Evolutionary conservation across 2,113 vertebrate species (phyloP), one percentile per base, ranked within the genome.

Genomic region (Tichodroma muraria): DNA sequence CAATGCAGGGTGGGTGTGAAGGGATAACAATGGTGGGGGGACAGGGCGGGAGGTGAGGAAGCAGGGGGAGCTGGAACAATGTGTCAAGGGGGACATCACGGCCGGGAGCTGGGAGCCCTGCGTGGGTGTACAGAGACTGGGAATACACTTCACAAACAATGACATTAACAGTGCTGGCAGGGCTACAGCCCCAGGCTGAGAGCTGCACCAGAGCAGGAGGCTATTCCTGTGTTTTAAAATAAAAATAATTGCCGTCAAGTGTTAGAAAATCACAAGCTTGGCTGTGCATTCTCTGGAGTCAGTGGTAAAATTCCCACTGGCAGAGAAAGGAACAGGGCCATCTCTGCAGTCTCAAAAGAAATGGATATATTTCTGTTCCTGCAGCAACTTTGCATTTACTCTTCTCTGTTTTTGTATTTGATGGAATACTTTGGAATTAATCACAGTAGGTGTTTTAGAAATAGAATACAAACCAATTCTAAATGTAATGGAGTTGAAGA

Each of bases 31-130:
- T 94, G 61, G 80, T 73, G 56, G 68, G 59, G 73, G 80, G 73
- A 86, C 19, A 22, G 85, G 94, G 89, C 5, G 44, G 90, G 87
- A 80, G 95, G 76, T 1, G 33, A 98, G 96, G 93, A 97, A 97
- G 72, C 64, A 59, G 80, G 94, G 95, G 93, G 93, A 94, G 71
- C 95, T 96, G 97, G 96, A 97, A 97, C 94, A 97, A 96, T 96
- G 88, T 28, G 30, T 77, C 4, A 24, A 81, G 87, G 60, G 85
- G 30, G 90, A 93, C 95, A 94, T 80, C 28, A 23, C 10, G 8
- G 91, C 85, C n/a, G 22, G 63, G 96, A 92, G 94, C 47, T 77
- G 87, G 90, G 79, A 90, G 85, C 24, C 73, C 60, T 90, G 92
- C 76, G 97, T 95, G 96, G 95, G 97, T 94, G 96, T 96, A 28